Evolutionary conservation across 2,797 vertebrate genomes (phyloP).

Genomic region (Falco naumanni): DNA sequence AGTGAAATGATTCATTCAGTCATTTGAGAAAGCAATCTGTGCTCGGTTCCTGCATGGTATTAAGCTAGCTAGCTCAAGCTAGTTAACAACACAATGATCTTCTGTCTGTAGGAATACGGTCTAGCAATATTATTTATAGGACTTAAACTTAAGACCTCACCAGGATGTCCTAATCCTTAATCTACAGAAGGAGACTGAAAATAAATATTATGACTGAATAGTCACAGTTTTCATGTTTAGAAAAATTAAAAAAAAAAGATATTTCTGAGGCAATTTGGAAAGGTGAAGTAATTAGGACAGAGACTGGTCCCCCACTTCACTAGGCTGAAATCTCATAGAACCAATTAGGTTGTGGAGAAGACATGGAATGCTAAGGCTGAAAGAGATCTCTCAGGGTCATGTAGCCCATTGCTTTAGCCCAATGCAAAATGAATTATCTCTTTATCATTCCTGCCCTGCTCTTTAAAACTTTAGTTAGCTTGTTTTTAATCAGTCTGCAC

Average conservation of each 20-base stretch:
- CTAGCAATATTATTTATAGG: neutral
- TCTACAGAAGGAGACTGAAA: slow-evolving; percentile 4
- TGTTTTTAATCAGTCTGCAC: neutral
- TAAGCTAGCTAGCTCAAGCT: slow-evolving; percentile 24
- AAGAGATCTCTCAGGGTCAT: neutral
- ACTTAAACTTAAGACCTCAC: slow-evolving; percentile 11
- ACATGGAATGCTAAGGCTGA: neutral
- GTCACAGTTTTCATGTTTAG: neutral
- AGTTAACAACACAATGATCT: slow-evolving; percentile 31
- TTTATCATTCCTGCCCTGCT: neutral
- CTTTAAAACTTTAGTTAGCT: neutral
- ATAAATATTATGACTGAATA: slow-evolving; percentile 7
- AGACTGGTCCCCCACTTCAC: neutral
- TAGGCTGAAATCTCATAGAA: neutral
- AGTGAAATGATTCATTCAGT: slow-evolving; percentile 42
- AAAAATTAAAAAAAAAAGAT: neutral
- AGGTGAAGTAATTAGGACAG: neutral
- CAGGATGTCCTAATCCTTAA: slow-evolving; percentile 21
- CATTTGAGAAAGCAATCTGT: slow-evolving; percentile 47
- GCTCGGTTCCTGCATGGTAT: slow-evolving; percentile 5
- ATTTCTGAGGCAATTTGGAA: neutral
- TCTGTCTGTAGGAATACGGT: slow-evolving; percentile 1
- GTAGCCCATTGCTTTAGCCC: neutral
- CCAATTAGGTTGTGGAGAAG: neutral
- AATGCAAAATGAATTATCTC: neutral